Conservation (phyloP, 2,888 invertebrate genomes). For the Campoletis raptor region DNA sequence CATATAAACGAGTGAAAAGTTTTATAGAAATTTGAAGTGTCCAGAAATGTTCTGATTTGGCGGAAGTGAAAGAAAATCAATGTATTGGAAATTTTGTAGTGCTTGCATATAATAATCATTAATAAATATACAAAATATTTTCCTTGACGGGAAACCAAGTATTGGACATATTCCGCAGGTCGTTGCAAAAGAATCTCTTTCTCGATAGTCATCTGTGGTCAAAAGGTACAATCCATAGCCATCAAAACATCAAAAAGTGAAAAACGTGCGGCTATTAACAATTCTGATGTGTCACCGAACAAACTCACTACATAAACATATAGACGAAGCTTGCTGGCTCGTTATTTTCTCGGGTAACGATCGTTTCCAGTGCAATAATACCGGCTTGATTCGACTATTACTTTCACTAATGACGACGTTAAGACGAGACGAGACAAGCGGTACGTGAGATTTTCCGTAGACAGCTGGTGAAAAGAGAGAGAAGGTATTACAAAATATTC, state of each 20-base stretch:
- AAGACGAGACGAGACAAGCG: slow-evolving; percentile 41
- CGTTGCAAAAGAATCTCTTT: slow-evolving; percentile 18
- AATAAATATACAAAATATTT: no score
- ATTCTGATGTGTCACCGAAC: slow-evolving; percentile 66
- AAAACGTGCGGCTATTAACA: slow-evolving; percentile 73
- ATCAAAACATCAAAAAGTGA: slow-evolving; percentile 72
- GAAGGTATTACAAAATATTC: slow-evolving; percentile 33
- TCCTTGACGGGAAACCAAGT: neutral
- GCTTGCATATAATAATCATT: no score
- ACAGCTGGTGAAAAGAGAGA: slow-evolving; percentile 33
- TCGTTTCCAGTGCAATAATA: slow-evolving; percentile 71
- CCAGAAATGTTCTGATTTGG: no score
- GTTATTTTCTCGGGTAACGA: slow-evolving; percentile 64
- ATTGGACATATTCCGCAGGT: slow-evolving; percentile 11
- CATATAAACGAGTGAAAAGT: no score
- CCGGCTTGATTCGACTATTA: slow-evolving; percentile 65
- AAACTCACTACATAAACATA: slow-evolving; percentile 61
- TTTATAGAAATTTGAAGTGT: no score
- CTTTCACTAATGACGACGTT: slow-evolving; percentile 60
- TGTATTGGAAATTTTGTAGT: no score
- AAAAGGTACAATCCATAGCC: slow-evolving; percentile 58
- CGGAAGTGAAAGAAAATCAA: no score
- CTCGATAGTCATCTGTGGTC: slow-evolving; percentile 33
- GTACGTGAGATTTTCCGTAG: slow-evolving; percentile 29
- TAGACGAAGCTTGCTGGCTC: slow-evolving; percentile 40